A percentile compares a stretch with the other conserved stretches of the same genome.
Conservation (phyloP, 2,797 vertebrate species). For the Acropternis orthonyx region DNA sequence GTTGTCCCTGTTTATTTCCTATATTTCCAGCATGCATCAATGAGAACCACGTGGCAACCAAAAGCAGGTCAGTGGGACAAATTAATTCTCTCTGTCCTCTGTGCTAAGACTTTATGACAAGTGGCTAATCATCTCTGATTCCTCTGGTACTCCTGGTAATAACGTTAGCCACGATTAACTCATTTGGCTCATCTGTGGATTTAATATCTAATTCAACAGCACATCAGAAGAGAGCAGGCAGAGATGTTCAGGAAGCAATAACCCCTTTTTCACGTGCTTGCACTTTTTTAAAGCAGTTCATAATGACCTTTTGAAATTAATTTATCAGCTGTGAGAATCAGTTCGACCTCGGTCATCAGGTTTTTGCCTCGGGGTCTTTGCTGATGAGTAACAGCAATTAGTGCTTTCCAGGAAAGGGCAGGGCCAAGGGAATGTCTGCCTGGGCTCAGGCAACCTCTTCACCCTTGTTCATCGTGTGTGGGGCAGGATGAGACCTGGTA, state of each 20-base stretch:
- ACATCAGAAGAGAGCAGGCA: background rate
- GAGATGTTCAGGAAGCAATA: background rate
- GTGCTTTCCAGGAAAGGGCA: background rate
- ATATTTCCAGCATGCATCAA: background rate
- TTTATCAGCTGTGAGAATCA: background rate
- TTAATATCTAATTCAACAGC: conserved; percentile 7
- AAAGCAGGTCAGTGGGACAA: conserved; percentile 42
- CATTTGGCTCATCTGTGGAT: conserved; percentile 24
- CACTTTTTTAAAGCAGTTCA: background rate
- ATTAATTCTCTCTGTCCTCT: conserved; percentile 15
- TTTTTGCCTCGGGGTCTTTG: background rate
- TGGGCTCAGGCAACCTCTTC: background rate
- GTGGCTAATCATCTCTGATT: conserved; percentile 49
- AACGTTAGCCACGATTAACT: conserved; percentile 19
- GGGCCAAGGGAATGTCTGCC: background rate
- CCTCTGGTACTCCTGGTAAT: conserved; percentile 15
- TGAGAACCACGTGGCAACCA: background rate
- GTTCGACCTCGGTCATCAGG: background rate
- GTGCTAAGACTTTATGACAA: conserved; percentile 28
- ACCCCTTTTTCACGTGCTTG: background rate
- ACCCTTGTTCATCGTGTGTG: background rate
- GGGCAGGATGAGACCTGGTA: background rate
- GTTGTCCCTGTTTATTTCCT: background rate
- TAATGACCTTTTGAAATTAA: background rate
- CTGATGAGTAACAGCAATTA: background rate